A percentile compares a stretch with the other conserved stretches of the same genome.
These are phyloP conservation scores for Chiloscyllium plagiosum DNA, from an alignment of 2,113 vertebrate genomes.

Conservation along the genomic window DNA sequence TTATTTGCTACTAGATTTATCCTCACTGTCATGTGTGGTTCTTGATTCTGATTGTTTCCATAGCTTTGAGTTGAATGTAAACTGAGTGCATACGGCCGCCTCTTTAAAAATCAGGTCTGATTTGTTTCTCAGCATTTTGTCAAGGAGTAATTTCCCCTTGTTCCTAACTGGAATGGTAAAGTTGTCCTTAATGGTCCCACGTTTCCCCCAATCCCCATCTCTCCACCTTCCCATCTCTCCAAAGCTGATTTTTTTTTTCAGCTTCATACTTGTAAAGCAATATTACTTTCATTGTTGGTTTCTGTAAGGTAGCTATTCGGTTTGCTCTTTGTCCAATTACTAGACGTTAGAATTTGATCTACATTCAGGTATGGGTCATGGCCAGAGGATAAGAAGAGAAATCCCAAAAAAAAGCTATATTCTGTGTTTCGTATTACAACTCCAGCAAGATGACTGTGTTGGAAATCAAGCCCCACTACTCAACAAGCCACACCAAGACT, in stretches of 20 bases:
- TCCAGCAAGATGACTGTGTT: too few relatives aligned
- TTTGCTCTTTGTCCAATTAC: background rate
- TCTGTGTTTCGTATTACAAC: too few relatives aligned
- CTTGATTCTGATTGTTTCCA: background rate
- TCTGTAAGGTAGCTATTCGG: background rate
- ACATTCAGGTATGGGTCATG: background rate
- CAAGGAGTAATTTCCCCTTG: background rate
- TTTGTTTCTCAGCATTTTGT: background rate
- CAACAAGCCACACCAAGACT: too few relatives aligned
- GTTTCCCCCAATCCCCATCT: too few relatives aligned
- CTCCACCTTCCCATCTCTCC: too few relatives aligned
- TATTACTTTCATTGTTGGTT: slow-evolving; percentile 7
- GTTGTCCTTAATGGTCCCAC: background rate
- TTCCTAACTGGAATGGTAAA: background rate
- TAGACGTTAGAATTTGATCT: background rate
- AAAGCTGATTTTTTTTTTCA: background rate
- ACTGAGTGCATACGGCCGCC: background rate
- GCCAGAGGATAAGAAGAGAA: too few relatives aligned
- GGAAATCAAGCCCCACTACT: too few relatives aligned
- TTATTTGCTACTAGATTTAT: background rate
- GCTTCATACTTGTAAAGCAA: background rate
- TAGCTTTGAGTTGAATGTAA: background rate
- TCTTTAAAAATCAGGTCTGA: background rate
- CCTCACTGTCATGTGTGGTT: background rate
- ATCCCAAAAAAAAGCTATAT: too few relatives aligned